Conservation (phyloP, 1,140 invertebrate species). For the Drosophila leontia region DNA sequence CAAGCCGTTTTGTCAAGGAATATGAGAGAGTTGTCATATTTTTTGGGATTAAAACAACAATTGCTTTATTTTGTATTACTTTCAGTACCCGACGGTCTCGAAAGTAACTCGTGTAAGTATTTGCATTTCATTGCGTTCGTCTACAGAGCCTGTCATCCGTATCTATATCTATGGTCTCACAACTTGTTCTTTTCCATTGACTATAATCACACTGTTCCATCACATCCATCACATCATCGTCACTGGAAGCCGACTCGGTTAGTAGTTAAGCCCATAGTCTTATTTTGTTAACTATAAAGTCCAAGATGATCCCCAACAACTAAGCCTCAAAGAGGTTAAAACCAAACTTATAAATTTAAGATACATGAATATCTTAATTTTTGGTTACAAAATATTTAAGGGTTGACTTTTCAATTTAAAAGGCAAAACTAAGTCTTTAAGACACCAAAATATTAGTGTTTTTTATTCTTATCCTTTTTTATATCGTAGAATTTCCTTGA, state of each 20-base stretch:
- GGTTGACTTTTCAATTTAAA: too few species aligned
- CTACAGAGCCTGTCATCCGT: slow-evolving; percentile 51
- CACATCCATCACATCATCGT: slow-evolving; percentile 55
- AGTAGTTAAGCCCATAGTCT: slow-evolving; percentile 51
- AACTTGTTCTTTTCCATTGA: slow-evolving; percentile 50
- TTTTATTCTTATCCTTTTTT: too few species aligned
- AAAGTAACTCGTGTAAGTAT: slow-evolving; percentile 79
- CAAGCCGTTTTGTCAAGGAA: slow-evolving; percentile 21
- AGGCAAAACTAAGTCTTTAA: too few species aligned
- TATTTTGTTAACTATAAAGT: slow-evolving; percentile 1
- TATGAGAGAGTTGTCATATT: slow-evolving; percentile 11
- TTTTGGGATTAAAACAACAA: slow-evolving; percentile 27
- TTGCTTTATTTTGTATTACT: slow-evolving; percentile 58
- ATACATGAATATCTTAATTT: background rate
- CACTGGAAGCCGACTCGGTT: slow-evolving; percentile 59
- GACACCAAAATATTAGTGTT: too few species aligned
- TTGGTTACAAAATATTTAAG: background rate
- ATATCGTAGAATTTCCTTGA: too few species aligned
- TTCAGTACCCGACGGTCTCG: slow-evolving; percentile 75
- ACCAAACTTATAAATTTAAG: too few species aligned
- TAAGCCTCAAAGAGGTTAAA: background rate
- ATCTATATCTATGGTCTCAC: slow-evolving; percentile 47
- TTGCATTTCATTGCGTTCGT: slow-evolving; percentile 12
- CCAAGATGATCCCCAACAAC: background rate
- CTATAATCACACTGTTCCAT: slow-evolving; percentile 49